Evolutionary conservation across 2,113 vertebrate genomes (phyloP).

Genomic region (Nycticorax nycticorax): DNA sequence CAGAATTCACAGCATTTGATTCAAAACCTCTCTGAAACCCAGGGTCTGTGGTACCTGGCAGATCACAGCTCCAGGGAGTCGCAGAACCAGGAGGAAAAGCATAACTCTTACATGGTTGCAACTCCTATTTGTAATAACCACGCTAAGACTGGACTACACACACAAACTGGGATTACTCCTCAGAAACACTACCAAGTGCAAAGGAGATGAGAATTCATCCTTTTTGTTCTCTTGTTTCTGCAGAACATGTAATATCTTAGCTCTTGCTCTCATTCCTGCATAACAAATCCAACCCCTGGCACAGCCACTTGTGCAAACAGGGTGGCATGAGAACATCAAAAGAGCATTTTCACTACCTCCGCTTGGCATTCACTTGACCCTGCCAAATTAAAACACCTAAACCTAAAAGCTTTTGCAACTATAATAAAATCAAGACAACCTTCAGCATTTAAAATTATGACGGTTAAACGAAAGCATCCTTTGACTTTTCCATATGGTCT

Average conservation of each 20-base stretch:
- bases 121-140: not conserved
- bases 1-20: not conserved
- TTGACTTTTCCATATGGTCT: slow-evolving; percentile 76
- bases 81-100: not conserved
- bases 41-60: not conserved
- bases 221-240: not conserved
- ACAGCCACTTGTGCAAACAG: not conserved
- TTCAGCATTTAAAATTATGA: slow-evolving; percentile 65
- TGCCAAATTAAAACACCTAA: not conserved
- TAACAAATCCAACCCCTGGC: not conserved
- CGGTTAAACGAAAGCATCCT: slow-evolving; percentile 73
- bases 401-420: slow-evolving; percentile 8
- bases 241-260: not conserved
- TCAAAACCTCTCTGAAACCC: not conserved
- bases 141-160: not conserved
- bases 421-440: slow-evolving; percentile 77
- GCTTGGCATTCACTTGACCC: not conserved
- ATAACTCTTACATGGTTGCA: not conserved
- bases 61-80: not conserved
- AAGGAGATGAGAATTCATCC: not conserved
- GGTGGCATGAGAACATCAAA: not conserved
- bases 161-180: not conserved
- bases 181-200: not conserved
- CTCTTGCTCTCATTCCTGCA: not conserved
- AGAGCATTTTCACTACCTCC: not conserved